phyloP scores from a whole-genome alignment of 2,888 invertebrate genomes.

The Creontiades dilutus region DNA sequence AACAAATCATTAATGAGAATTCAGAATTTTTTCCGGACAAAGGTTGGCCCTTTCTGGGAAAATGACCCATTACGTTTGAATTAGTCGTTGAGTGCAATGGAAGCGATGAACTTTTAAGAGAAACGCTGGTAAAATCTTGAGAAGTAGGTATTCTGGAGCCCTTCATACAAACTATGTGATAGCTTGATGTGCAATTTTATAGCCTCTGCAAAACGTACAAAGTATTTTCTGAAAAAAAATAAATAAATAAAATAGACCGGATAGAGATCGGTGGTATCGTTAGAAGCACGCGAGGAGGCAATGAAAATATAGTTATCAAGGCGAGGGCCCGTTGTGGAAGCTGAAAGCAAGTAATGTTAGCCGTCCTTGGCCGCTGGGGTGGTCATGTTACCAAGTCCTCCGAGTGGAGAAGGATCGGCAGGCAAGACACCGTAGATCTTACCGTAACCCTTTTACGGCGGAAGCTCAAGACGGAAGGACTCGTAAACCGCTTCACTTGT shows the following conservation, averaged over 20 bases:
- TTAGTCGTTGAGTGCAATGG: too few relatives aligned
- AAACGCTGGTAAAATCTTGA: not conserved
- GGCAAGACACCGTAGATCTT: conserved; percentile 21
- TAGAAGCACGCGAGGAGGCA: conserved; percentile 37
- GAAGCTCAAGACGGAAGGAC: not conserved
- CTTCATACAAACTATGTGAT: not conserved
- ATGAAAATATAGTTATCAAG: conserved; percentile 39
- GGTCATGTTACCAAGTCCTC: not conserved
- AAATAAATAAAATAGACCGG: too few relatives aligned
- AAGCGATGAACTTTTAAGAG: not conserved
- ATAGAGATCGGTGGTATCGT: not conserved
- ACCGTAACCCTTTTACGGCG: not conserved
- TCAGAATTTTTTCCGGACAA: too few relatives aligned
- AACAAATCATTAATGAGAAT: too few relatives aligned
- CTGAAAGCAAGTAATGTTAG: conserved; percentile 40
- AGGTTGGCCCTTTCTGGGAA: too few relatives aligned
- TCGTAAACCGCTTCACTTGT: not conserved
- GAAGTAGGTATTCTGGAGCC: not conserved
- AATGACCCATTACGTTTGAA: too few relatives aligned
- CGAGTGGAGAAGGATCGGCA: not conserved
- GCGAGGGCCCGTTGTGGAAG: conserved; percentile 13
- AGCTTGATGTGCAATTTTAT: not conserved
- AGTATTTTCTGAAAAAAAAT: not conserved
- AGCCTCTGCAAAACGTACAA: not conserved
- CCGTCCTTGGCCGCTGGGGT: conserved; percentile 36